phyloP scores from a whole-genome alignment of 2,113 vertebrate species.

The Anarrhichthys ocellatus region DNA sequence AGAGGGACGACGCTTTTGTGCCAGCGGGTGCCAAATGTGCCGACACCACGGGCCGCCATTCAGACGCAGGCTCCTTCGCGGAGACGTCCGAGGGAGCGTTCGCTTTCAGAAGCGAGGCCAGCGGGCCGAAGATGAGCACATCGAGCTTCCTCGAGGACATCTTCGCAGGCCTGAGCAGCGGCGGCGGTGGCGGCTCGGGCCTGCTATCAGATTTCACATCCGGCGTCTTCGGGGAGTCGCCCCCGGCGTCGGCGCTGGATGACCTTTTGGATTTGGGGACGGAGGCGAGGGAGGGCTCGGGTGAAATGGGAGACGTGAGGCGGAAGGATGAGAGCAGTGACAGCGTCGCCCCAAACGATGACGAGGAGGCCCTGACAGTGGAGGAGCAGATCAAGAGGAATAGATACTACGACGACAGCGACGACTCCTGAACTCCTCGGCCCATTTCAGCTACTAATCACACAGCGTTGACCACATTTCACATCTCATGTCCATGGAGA shows the following conservation, averaged over 20 bases:
- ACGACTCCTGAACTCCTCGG: constrained; percentile 49
- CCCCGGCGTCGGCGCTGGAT: constrained; percentile 61
- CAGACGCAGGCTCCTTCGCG: constrained; percentile 44
- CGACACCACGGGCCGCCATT: constrained; percentile 56
- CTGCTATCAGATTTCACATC: constrained; percentile 72
- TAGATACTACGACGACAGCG: constrained; percentile 81
- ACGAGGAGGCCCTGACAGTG: constrained; percentile 67
- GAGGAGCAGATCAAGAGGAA: constrained; percentile 87
- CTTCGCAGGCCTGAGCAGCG: constrained; percentile 77
- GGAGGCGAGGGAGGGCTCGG: constrained; percentile 33
- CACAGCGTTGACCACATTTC: constrained; percentile 35
- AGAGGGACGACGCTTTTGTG: constrained; percentile 70
- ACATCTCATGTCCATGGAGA: constrained; percentile 79
- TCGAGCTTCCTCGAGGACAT: constrained; percentile 82
- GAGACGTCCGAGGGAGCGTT: constrained; percentile 44
- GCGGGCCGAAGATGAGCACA: constrained; percentile 56
- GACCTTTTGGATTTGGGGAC: constrained; percentile 83
- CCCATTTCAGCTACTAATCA: constrained; percentile 23
- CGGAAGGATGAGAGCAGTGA: constrained; percentile 12
- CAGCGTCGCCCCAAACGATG: constrained; percentile 44
- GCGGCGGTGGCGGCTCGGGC: constrained; percentile 64
- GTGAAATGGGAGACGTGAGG: constrained; percentile 18
- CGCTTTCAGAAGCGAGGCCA: constrained; percentile 25
- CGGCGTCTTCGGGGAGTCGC: constrained; percentile 58
- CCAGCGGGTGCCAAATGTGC: constrained; percentile 76